phyloP scores from a whole-genome alignment of 2,113 vertebrate species.

The Lophotis ruficrista region DNA sequence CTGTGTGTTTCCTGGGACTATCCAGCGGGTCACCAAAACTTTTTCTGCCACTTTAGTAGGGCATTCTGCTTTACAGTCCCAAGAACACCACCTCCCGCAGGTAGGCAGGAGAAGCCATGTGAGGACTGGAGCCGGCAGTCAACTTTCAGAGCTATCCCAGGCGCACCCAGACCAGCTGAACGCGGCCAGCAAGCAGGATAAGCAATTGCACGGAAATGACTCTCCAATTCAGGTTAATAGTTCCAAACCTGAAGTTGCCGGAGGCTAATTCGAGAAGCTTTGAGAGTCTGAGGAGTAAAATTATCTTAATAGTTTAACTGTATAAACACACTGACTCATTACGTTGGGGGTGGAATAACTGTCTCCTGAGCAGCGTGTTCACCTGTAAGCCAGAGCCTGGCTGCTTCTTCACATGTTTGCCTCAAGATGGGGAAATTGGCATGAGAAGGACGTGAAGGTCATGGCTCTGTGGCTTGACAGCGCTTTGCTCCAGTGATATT shows the following conservation, averaged over 20 bases:
- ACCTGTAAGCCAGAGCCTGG: background rate
- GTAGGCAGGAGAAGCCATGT: background rate
- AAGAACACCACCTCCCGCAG: background rate
- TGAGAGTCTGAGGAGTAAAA: background rate
- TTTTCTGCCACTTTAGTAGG: background rate
- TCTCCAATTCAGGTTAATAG: background rate
- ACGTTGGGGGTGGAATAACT: background rate
- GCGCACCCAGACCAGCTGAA: rapidly evolving
- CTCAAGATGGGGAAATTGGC: background rate
- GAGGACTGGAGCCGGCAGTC: background rate
- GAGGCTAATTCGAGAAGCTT: background rate
- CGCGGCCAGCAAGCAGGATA: background rate
- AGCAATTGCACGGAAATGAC: background rate
- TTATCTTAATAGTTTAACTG: background rate
- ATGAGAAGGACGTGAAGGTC: background rate
- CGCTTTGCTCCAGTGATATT: background rate
- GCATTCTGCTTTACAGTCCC: background rate
- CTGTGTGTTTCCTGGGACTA: background rate
- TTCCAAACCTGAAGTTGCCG: background rate
- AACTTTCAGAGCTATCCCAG: background rate
- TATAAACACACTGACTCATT: background rate
- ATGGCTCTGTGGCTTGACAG: background rate
- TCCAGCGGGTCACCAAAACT: background rate
- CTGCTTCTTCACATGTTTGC: background rate
- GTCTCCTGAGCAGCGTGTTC: background rate